Evolutionary conservation across 2,113 vertebrate genomes (phyloP), one percentile per base, ranked within the genome.

Genomic region (Sturnus vulgaris): DNA sequence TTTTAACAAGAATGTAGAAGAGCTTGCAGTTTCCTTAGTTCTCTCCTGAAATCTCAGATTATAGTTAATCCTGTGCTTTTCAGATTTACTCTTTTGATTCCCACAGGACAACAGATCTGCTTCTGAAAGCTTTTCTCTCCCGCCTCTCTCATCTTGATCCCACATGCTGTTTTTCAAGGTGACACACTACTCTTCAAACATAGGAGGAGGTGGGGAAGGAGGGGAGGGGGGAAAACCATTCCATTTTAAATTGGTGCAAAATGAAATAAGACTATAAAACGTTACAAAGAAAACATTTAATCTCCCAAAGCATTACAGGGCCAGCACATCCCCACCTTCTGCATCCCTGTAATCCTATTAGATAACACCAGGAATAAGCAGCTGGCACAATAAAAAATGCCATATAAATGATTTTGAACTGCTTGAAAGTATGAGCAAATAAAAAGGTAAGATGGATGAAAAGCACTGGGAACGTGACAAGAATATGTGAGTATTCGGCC

Each of bases 111-210:
- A 65, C 15, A 65, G 55, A 80, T 72, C n/a, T 90, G 57, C 23
- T 78, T 20, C 47, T 93, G 57, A 88, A 90, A 93, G 70, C 46
- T 88, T 90, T 89, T 88, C 37, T 82, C 50, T 91, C 44, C 65
- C 0, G 0, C 44, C 46, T 82, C 28, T 88, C n/a, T 92, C 73
- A 60, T 68, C 53, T 50, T 79, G 73, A 85, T 85, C 61, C 49
- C 50, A 53, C 68, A 35, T 63, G 68, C 59, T 86, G 76, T 65
- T 93, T 91, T 88, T 88, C 88, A 94, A 94, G 82, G 88, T 88
- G 82, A 86, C 73, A 76, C 9, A 3, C 31, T 0, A 1, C 23
- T 88, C 63, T 55, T 88, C 72, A 81, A 65, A 81, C 18, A 63
- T 4, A 72, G 30, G 59, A 83, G 57, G 66, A 82, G 46, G 40